These are phyloP conservation scores for Poecile montanus DNA, from an alignment of 2,797 vertebrate species.

Conservation along the genomic window DNA sequence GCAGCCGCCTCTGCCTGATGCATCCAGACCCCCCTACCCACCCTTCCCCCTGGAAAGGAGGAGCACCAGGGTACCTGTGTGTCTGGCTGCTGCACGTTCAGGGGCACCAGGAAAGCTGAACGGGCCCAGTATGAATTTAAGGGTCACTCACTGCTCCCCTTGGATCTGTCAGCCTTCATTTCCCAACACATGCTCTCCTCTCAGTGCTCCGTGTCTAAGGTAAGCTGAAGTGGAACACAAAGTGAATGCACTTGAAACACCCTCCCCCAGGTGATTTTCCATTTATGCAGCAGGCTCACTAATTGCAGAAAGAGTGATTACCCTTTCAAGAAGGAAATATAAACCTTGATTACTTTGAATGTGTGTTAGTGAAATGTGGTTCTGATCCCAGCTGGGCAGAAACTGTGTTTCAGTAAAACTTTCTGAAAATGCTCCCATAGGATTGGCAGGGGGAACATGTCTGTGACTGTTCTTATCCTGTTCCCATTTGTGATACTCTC, in stretches of 20 bases:
- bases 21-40: neutral
- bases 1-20: neutral
- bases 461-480: neutral
- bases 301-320: conserved; percentile 61
- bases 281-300: conserved; percentile 44
- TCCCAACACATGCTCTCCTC: accelerated
- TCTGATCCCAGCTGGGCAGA: conserved; percentile 48
- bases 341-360: conserved; percentile 61
- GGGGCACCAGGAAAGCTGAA: accelerated
- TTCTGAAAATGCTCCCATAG: accelerated
- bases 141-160: neutral
- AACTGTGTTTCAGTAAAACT: neutral
- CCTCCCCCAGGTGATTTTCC: conserved; percentile 51
- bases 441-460: accelerated
- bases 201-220: neutral
- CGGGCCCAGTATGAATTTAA: accelerated
- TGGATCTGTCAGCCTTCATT: accelerated
- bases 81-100: accelerated
- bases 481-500: accelerated
- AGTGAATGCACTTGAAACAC: neutral
- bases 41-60: accelerated
- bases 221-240: neutral
- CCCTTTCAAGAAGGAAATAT: conserved; percentile 53
- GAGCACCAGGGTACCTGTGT: accelerated
- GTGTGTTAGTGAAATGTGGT: conserved; percentile 7